These are phyloP conservation scores for Apaloderma vittatum DNA, from an alignment of 2,113 vertebrate genomes.

Conservation along the genomic window DNA sequence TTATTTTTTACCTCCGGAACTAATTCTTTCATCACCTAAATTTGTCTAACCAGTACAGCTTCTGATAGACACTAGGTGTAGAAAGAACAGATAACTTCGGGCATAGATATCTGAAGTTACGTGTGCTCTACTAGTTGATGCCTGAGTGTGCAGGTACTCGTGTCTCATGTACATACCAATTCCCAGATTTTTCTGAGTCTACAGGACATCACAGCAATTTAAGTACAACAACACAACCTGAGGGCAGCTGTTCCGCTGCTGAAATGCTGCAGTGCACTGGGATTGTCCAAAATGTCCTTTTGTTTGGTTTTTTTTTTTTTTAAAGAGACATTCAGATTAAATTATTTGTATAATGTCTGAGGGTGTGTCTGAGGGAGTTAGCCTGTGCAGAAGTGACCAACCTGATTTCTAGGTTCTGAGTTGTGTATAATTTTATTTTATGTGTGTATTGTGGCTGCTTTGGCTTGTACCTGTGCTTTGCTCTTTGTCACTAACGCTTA, in stretches of 20 bases:
- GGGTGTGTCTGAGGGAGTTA: background rate
- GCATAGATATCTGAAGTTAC: background rate
- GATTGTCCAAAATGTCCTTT: background rate
- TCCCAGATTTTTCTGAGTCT: background rate
- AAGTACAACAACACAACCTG: background rate
- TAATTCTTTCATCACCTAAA: background rate
- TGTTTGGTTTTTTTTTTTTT: too few relatives aligned
- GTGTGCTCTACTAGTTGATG: background rate
- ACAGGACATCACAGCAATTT: background rate
- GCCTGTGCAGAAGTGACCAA: background rate
- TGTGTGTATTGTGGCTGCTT: conserved; percentile 79
- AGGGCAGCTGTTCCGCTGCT: background rate
- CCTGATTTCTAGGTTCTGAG: background rate
- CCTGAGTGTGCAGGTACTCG: background rate
- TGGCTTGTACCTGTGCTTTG: conserved; percentile 82
- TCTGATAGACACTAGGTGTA: background rate
- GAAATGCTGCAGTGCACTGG: background rate
- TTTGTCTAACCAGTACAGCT: background rate
- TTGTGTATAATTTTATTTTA: conserved; percentile 38
- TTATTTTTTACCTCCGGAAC: background rate
- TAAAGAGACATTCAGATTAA: background rate
- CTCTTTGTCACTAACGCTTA: conserved; percentile 86
- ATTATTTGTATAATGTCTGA: background rate
- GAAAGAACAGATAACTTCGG: conserved; percentile 16
- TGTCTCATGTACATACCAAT: background rate